Percentiles rank a stretch among this genome's conserved stretches.
These are phyloP conservation scores for Drosophila bocqueti DNA, from an alignment of 1,140 invertebrate species.

Conservation along the genomic window DNA sequence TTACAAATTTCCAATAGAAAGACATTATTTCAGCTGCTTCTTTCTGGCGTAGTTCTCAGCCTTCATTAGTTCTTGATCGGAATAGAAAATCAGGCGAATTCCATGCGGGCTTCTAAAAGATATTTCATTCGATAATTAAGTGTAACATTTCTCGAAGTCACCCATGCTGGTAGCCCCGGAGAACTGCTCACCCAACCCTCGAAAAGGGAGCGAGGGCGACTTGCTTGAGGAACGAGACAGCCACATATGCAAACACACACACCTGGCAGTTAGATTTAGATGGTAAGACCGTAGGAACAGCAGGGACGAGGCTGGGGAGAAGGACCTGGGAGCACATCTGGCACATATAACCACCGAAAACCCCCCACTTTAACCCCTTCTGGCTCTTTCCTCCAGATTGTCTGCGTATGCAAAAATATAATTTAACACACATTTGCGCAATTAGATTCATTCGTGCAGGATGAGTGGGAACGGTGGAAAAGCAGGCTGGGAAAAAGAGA, in stretches of 20 bases:
- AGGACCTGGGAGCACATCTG: slow-evolving; percentile 34
- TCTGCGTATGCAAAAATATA: slow-evolving; percentile 83
- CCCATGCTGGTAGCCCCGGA: slow-evolving; percentile 23
- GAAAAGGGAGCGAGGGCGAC: slow-evolving; percentile 1
- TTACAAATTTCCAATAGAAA: neutral
- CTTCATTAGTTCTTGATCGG: slow-evolving; percentile 44
- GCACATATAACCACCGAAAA: slow-evolving; percentile 25
- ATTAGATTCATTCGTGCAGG: slow-evolving; percentile 81
- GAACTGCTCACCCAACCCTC: slow-evolving; percentile 41
- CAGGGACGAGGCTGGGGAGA: slow-evolving; percentile 16
- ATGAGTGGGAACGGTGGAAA: slow-evolving; percentile 28
- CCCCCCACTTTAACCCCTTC: slow-evolving; percentile 29
- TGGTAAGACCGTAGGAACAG: slow-evolving; percentile 44
- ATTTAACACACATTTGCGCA: slow-evolving; percentile 83
- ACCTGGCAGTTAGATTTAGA: slow-evolving; percentile 56
- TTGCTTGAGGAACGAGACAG: slow-evolving; percentile 19
- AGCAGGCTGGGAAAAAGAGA: slow-evolving; percentile 18
- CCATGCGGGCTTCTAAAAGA: slow-evolving; percentile 35
- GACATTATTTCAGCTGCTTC: slow-evolving; percentile 26
- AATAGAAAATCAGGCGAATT: slow-evolving; percentile 7
- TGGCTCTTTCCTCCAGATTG: slow-evolving; percentile 52
- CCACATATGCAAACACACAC: slow-evolving; percentile 38
- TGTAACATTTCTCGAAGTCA: slow-evolving; percentile 24
- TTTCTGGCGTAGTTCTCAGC: slow-evolving; percentile 25
- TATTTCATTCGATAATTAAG: slow-evolving; percentile 44